Evolutionary conservation across 1,140 invertebrate genomes (phyloP).

Genomic region (Pentalonia nigronervosa): DNA sequence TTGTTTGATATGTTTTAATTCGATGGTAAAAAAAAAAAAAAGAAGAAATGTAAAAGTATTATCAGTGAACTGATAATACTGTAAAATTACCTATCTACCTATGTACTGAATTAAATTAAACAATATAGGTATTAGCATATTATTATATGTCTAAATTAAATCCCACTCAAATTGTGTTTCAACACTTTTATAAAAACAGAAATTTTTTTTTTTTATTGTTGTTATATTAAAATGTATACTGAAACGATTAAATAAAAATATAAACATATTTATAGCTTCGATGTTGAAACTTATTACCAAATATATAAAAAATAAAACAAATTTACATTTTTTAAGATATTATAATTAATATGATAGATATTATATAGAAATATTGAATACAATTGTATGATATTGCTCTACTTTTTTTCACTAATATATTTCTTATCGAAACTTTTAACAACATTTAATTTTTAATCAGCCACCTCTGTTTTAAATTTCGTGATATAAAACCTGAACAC

Average conservation of each 20-base stretch:
- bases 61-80: not conserved
- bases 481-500: too few species aligned
- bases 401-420: not conserved
- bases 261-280: not conserved
- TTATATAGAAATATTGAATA: too few species aligned
- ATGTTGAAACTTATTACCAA: too few species aligned
- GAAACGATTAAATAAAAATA: not conserved
- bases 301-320: too few species aligned
- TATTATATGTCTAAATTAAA: too few species aligned
- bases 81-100: not conserved
- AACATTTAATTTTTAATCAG: too few species aligned
- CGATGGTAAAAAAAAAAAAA: not conserved
- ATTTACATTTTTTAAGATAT: too few species aligned
- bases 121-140: not conserved
- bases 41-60: too few species aligned
- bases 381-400: not conserved
- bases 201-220: not conserved
- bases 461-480: too few species aligned
- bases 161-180: not conserved
- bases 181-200: not conserved
- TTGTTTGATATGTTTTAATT: not conserved
- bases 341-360: too few species aligned
- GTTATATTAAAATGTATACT: not conserved
- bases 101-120: not conserved
- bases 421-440: not conserved